Percentiles rank a stretch among this genome's conserved stretches.
These are phyloP conservation scores for Coptodon rendalli DNA, from an alignment of 2,113 vertebrate species.

Conservation along the genomic window DNA sequence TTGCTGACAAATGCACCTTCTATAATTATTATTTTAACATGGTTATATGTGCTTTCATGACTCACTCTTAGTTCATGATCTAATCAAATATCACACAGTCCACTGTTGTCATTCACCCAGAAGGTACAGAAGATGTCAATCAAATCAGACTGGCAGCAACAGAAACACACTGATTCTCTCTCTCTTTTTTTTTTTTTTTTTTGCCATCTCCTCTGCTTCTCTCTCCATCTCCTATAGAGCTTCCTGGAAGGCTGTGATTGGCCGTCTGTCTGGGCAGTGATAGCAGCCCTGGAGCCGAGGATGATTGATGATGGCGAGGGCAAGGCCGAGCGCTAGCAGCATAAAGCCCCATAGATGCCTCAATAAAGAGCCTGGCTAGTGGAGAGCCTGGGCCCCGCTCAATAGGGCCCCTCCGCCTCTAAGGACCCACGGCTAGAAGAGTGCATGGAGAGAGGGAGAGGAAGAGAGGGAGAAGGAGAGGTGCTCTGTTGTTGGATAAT, in stretches of 20 bases:
- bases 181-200: neutral
- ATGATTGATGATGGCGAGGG: conserved; percentile 99
- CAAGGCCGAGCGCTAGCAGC: conserved; percentile 87
- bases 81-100: conserved; percentile 32
- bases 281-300: conserved; percentile 83
- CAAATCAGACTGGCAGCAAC: conserved; percentile 56
- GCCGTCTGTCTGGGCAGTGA: conserved; percentile 83
- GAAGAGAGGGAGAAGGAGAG: conserved; percentile 71
- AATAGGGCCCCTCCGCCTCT: conserved; percentile 77
- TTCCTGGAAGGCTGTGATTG: conserved; percentile 85
- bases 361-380: conserved; percentile 87
- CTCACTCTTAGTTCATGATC: conserved; percentile 26
- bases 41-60: conserved; percentile 32
- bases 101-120: conserved; percentile 37
- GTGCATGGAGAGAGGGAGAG: conserved; percentile 54
- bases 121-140: conserved; percentile 52
- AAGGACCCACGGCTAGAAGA: conserved; percentile 54
- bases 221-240: conserved; percentile 67
- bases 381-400: conserved; percentile 84
- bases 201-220: conserved; percentile 23
- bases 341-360: conserved; percentile 91
- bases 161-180: conserved; percentile 55
- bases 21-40: conserved; percentile 34
- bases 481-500: conserved; percentile 98
- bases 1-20: conserved; percentile 30